These are phyloP conservation scores for Abramis brama DNA, from an alignment of 2,113 vertebrate species.

Conservation along the genomic window DNA sequence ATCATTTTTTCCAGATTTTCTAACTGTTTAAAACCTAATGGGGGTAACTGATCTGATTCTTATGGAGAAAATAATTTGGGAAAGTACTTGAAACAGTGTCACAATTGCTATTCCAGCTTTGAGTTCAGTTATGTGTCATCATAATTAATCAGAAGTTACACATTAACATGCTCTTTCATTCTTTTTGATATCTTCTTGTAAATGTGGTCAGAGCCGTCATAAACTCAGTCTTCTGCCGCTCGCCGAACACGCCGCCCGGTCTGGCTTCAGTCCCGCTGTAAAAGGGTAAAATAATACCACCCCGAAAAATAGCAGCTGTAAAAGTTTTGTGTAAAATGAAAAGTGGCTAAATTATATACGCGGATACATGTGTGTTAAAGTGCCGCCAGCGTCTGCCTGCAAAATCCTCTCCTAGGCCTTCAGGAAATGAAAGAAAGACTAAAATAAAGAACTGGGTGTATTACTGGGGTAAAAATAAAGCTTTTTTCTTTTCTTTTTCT, in stretches of 20 bases:
- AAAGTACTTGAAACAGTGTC: too few relatives aligned
- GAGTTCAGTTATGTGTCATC: background rate
- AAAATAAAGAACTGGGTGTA: background rate
- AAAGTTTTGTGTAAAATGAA: background rate
- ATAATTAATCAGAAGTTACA: background rate
- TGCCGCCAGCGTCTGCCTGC: slow-evolving; percentile 26
- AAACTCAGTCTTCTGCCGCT: background rate
- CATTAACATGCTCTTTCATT: slow-evolving; percentile 1
- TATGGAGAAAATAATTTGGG: background rate
- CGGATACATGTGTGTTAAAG: slow-evolving; percentile 15
- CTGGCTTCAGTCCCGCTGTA: slow-evolving; percentile 21
- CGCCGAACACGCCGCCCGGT: background rate
- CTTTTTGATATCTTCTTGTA: background rate
- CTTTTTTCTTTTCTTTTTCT: too few relatives aligned
- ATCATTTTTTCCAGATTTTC: background rate
- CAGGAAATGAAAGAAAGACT: slow-evolving; percentile 60
- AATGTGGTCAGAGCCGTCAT: background rate
- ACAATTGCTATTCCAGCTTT: background rate
- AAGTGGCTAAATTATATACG: slow-evolving; percentile 31
- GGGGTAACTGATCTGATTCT: too few relatives aligned
- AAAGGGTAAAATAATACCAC: slow-evolving; percentile 25
- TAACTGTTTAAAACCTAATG: too few relatives aligned
- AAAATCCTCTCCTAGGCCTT: slow-evolving; percentile 49
- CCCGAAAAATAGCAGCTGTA: background rate
- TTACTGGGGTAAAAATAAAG: background rate